Percentiles rank a stretch among this genome's conserved stretches.
These are phyloP conservation scores for Dromococcyx pavoninus DNA, from an alignment of 2,797 vertebrate species.

Conservation along the genomic window DNA sequence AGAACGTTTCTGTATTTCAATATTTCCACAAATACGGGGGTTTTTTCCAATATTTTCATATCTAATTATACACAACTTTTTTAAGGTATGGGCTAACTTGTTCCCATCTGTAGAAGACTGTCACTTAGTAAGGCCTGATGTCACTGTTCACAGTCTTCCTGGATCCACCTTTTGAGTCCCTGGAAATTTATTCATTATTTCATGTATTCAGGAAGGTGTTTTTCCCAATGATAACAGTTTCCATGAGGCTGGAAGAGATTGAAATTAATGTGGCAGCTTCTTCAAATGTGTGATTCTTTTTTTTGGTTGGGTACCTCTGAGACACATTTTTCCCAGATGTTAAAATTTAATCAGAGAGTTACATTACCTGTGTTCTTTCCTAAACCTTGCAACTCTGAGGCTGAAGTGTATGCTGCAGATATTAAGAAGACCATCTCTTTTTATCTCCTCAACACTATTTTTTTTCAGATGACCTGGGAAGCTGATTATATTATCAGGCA, in stretches of 20 bases:
- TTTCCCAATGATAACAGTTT: neutral
- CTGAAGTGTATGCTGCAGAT: neutral
- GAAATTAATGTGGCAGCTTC: neutral
- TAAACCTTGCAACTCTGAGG: neutral
- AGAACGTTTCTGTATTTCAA: neutral
- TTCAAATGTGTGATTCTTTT: neutral
- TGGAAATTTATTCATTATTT: neutral
- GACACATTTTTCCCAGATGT: neutral
- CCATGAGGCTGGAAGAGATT: neutral
- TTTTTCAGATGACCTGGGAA: neutral
- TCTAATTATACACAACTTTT: neutral
- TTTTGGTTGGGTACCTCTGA: neutral
- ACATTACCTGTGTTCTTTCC: neutral
- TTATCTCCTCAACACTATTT: neutral
- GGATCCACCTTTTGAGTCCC: neutral
- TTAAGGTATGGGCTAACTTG: neutral
- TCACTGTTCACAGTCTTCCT: neutral
- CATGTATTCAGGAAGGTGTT: neutral
- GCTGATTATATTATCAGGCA: neutral
- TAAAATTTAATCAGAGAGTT: neutral
- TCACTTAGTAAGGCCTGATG: neutral
- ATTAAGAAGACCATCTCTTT: neutral
- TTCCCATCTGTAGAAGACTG: neutral
- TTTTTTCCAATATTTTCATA: neutral
- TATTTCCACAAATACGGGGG: neutral